Base-by-base conservation (phyloP, 1,140 invertebrate species). In the Carcinoscorpius rotundicauda region DNA sequence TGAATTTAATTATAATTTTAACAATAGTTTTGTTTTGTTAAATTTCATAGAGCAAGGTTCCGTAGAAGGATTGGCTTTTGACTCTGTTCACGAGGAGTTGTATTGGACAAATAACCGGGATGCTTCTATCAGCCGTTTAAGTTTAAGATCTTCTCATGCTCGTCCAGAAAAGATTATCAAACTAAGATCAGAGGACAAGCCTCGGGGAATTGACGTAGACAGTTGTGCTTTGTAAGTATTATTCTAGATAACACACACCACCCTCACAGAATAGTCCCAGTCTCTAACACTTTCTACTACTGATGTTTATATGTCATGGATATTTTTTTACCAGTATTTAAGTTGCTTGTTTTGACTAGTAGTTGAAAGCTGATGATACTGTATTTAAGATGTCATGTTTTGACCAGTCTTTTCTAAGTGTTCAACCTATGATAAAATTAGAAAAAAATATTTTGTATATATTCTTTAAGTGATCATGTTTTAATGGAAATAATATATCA, bases 41-140 rank as follows among this genome's bases (percentile, higher is more conserved):
- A 11, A 53, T 52, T 48, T 65, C 64, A 61, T 65, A 80, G 84
- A 82, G 65, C 85, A 86, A 78, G 87, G 88, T 3, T 84, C 87
- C 0, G 88, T 90, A 3, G 90, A 93, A 79, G 91, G 91, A 10
- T 75, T 94, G 70, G 86, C 88, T 29, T 91, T 83, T 76, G 87
- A 89, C 69, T 77, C 79, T 57, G 72, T 81, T 0, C 77, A 84
- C 57, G 78, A 83, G 64, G 80, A 83, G 59, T 76, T 93, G 0
- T 93, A 90, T 76, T 94, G 88, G 87, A 93, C 91, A 3, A 89
- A 88, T 70, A 88, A 87, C 73, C 87, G 84, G 72, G 84, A 88
- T 74, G 85, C 87, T 0, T 84, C 86, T 4, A 86, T 93, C 51
- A 85, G 83, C 64, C 79, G 83, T 67, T 77, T 86, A 51, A 81